Evolutionary conservation across 2,113 vertebrate species (phyloP), one percentile per base, ranked within the genome.

Genomic region (Dasyprocta punctata): DNA sequence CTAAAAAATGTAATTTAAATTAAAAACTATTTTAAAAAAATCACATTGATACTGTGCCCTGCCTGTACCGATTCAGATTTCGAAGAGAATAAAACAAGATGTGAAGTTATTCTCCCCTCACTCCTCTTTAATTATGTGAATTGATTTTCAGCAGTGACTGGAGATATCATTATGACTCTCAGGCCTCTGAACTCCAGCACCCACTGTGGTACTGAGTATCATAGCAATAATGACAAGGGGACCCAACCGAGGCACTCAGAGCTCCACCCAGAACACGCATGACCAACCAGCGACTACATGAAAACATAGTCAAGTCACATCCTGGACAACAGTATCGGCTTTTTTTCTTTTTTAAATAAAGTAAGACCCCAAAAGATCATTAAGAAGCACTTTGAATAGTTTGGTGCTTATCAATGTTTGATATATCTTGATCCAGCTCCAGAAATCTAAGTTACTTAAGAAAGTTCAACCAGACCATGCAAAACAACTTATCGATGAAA

Each of bases 211-310:
- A 8, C 10, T 87, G 65, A 8, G 13, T 26, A 26, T 2, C 41
- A 5, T 13, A 56, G 33, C 1, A n/a, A 7, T 2, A 26, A 38
- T 12, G 2, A 3, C 26, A 47, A 20, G 19, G 0, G 26, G 3
- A 10, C 30, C 56, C 1, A 1, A 12, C 7, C 2, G 19, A 30
- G 61, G 26, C 26, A 17, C 22, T 3, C 26, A 69, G 19, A 81
- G 4, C 4, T 28, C 28, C 60, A 41, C 83, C 54, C 1, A 7
- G 80, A 52, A 33, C 22, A n/a, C 0, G 1, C 16, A 65, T 2
- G 3, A 2, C n/a, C 56, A 47, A 1, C 28, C 56, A 36, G 30
- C 24, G 73, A 24, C 52, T 30, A 4, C 13, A 9, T 28, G 44
- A 63, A 67, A 52, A 2, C 2, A n/a, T 16, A 49, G 17, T 14